Percentiles rank a stretch among this genome's conserved stretches.
Conservation (phyloP, 2,888 invertebrate species). For the Tridacna gigas region DNA sequence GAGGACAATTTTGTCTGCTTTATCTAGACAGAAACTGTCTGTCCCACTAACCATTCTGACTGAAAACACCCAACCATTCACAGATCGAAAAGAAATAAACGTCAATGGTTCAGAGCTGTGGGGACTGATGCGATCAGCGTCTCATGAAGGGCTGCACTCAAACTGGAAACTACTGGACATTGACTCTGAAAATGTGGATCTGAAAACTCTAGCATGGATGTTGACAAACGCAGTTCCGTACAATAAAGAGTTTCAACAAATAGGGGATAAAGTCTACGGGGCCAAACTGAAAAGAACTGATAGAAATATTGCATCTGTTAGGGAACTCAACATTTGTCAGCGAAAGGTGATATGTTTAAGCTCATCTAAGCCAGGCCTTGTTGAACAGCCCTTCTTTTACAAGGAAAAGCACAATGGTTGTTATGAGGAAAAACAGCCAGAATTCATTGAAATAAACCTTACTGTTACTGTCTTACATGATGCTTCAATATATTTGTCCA, state of each 20-base stretch:
- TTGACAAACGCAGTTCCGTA: not conserved
- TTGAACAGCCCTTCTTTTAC: too few relatives aligned
- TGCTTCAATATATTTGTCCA: not conserved
- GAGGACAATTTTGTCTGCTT: not conserved
- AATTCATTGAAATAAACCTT: not conserved
- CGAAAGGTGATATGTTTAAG: not conserved
- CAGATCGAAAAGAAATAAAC: not conserved
- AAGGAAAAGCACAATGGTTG: too few relatives aligned
- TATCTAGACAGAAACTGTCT: too few relatives aligned
- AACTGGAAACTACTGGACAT: conserved; percentile 3
- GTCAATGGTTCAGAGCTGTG: conserved; percentile 45
- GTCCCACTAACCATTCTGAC: not conserved
- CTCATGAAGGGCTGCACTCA: not conserved
- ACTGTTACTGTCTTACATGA: not conserved
- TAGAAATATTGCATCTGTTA: not conserved
- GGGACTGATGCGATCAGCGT: conserved; percentile 42
- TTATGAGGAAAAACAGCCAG: too few relatives aligned
- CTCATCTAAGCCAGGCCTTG: too few relatives aligned
- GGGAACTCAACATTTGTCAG: not conserved
- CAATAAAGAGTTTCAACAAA: not conserved
- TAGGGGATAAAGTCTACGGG: not conserved
- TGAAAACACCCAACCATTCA: conserved; percentile 8
- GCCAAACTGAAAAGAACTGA: not conserved
- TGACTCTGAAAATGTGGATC: not conserved
- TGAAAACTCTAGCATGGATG: conserved; percentile 45